Evolutionary conservation across 2,113 vertebrate species (phyloP).

Genomic region (Nematolebias whitei): DNA sequence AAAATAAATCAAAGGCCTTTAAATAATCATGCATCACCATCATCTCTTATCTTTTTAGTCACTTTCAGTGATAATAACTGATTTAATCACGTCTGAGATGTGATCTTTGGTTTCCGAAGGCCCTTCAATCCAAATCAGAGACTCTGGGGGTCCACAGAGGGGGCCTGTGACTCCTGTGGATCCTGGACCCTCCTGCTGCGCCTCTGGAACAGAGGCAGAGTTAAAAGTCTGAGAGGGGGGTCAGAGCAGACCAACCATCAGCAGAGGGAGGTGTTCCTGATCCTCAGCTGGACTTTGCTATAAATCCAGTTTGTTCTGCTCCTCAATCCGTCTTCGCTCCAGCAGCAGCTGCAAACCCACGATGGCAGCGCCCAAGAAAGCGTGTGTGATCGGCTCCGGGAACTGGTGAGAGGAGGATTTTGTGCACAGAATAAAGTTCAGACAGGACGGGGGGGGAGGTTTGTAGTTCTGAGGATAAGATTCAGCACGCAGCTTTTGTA

Average conservation of each 20-base stretch:
- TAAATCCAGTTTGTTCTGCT: slow-evolving; percentile 64
- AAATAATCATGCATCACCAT: too few species aligned
- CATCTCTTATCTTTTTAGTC: neutral
- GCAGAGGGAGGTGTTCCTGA: slow-evolving; percentile 58
- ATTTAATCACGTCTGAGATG: neutral
- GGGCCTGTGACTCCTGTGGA: neutral
- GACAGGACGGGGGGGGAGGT: neutral
- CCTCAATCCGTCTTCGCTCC: slow-evolving; percentile 7
- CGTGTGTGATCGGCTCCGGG: slow-evolving; percentile 93
- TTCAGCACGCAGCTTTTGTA: neutral
- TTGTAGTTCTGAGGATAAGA: neutral
- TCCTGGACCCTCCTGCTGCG: neutral
- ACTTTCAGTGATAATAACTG: neutral
- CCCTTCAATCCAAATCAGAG: neutral
- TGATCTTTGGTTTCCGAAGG: neutral
- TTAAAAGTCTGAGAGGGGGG: slow-evolving; percentile 1
- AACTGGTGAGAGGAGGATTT: slow-evolving; percentile 87
- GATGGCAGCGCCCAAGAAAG: slow-evolving; percentile 81
- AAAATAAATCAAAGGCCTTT: too few species aligned
- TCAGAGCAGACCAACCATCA: slow-evolving; percentile 39
- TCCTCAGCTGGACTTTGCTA: slow-evolving; percentile 44
- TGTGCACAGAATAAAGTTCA: neutral
- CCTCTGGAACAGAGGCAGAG: neutral
- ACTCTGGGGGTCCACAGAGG: neutral
- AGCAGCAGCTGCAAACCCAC: slow-evolving; percentile 38